Evolutionary conservation across 2,113 vertebrate genomes (phyloP), one percentile per base, ranked within the genome.

Genomic region (Myocastor coypus): DNA sequence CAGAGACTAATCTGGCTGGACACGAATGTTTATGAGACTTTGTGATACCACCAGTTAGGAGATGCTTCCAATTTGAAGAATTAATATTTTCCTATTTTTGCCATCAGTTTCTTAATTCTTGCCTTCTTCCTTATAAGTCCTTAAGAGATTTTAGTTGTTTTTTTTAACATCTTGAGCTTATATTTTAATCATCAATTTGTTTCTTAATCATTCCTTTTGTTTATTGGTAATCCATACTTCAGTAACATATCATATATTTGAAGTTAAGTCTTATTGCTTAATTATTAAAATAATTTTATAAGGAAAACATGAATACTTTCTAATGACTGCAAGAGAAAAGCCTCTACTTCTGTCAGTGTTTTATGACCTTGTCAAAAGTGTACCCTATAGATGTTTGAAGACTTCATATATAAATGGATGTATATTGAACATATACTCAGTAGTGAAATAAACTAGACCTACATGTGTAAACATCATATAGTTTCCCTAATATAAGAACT

Each of bases 111-210:
- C 37, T 57, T 9, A 63, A 57, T 94, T 6, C 0, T 87, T 82
- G 12, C 19, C 61, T 61, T 92, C 69, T 90, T 63, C 78, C 71
- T 90, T 93, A 73, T 55, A 75, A 52, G 24, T 34, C 7, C 68
- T 11, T 63, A 73, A 81, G 50, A 89, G 0, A 1, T 61, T 40
- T 24, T 42, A 52, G 30, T 77, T 81, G 85, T 88, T 75, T 9
- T 75, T 9, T 2, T 80, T 89, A 84, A 88, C 55, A 80, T 3
- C 68, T 57, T 81, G 52, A 63, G 32, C 10, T 92, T 77, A 64
- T 9, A 85, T 87, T 95, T 66, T 75, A 95, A 87, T 55, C 37
- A 94, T 10, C 86, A 88, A 68, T 42, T 37, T 87, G 83, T 89
- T 82, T 66, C 57, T 14, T 71, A 87, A 83, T 50, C 1, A 75